A percentile compares a stretch with the other conserved stretches of the same genome.
Conservation (phyloP, 2,888 invertebrate species). For the Erebia epiphron region DNA sequence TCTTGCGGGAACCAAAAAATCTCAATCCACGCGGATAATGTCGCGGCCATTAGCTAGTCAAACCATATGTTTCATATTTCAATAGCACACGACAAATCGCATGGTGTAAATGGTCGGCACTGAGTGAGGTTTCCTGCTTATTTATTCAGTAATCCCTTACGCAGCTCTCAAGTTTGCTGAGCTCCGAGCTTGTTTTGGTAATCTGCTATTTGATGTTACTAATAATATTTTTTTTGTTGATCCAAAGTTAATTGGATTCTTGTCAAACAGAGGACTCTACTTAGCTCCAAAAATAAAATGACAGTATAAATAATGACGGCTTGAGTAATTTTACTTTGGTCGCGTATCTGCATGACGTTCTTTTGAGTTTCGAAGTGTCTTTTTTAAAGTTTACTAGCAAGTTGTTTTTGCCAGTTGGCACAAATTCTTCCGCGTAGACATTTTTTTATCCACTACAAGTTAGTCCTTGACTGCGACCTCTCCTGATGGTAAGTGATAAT, state of each 20-base stretch:
- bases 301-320: conserved; percentile 14
- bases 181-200: conserved; percentile 35
- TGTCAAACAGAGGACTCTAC: conserved; percentile 14
- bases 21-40: too few relatives aligned
- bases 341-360: not conserved
- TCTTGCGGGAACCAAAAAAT: too few relatives aligned
- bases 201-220: conserved; percentile 35
- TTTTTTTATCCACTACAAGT: too few relatives aligned
- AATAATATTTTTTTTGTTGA: conserved; percentile 27
- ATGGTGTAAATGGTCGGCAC: conserved; percentile 32
- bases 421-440: too few relatives aligned
- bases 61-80: not conserved
- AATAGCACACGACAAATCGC: conserved; percentile 35
- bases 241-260: conserved; percentile 24
- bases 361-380: not conserved
- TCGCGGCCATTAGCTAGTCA: too few relatives aligned
- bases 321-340: conserved; percentile 7
- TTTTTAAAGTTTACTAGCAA: not conserved
- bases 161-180: conserved; percentile 47
- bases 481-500: too few relatives aligned
- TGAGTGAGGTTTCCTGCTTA: conserved; percentile 45
- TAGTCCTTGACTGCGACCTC: too few relatives aligned
- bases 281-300: conserved; percentile 15
- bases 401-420: not conserved
- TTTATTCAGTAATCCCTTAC: conserved; percentile 59